Conservation (phyloP, 2,113 vertebrate species). For the Loxodonta africana region DNA sequence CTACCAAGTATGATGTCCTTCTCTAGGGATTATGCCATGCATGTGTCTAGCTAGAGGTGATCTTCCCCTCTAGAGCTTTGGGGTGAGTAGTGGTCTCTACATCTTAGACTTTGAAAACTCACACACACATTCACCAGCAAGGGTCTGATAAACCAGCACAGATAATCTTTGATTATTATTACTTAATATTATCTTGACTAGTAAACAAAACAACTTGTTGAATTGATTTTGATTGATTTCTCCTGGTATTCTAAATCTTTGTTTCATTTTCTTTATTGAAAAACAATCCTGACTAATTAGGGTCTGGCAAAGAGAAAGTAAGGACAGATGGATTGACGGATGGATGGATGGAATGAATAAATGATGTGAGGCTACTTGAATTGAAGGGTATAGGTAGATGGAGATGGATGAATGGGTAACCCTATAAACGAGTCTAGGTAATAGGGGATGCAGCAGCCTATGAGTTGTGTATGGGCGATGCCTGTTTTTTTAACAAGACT, state of each 20-base stretch:
- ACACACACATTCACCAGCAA: not conserved
- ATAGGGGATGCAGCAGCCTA: not conserved
- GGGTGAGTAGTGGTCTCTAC: not conserved
- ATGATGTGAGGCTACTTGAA: not conserved
- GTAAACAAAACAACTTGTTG: not conserved
- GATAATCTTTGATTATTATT: not conserved
- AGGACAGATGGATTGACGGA: not conserved
- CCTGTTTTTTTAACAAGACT: not conserved
- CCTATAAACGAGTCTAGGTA: not conserved
- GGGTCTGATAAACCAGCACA: not conserved
- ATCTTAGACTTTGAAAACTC: not conserved
- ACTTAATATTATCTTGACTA: not conserved
- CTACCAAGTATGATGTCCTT: too few relatives aligned
- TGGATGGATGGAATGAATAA: not conserved
- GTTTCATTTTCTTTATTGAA: not conserved
- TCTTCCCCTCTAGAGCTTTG: not conserved
- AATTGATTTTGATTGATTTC: not conserved
- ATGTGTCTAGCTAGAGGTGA: not conserved
- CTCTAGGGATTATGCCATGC: not conserved
- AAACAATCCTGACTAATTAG: not conserved
- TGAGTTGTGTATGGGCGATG: not conserved
- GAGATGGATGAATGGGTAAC: not conserved
- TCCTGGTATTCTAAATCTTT: conserved; percentile 18
- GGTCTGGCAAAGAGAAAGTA: not conserved
- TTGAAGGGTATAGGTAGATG: not conserved